Base-by-base conservation (phyloP, 1,140 invertebrate species). In the Hermatobates lingyangjiaoensis region DNA sequence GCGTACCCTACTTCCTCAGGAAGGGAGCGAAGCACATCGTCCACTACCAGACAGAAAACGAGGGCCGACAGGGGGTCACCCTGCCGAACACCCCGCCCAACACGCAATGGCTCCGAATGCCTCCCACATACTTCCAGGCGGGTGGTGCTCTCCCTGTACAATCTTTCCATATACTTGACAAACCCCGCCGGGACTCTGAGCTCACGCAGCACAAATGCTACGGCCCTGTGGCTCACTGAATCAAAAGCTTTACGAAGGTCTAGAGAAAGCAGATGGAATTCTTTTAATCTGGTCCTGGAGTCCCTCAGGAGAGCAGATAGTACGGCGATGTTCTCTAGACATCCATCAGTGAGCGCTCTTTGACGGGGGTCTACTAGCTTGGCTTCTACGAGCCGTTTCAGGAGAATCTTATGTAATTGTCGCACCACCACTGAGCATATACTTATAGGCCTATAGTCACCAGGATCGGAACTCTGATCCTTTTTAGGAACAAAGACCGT, bases 401-500 rank as follows among this genome's bases (percentile, higher is more conserved):
- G 7, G 30, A 34, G 30, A n/a, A 34, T 34, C 7, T n/a, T 7
- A 34, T 34, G 30, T 34, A 34, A n/a, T n/a, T 34, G 30, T n/a
- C 30, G 7, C 7, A 34, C 30, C n/a, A 34, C n/a, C 30, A 34
- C 30, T 10, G 30, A 34, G n/a, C 7, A 10, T 10, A 34, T 34
- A 10, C 7, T 34, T 34, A 34, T 34, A 7, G 30, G 30, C 7
- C 30, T 7, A n/a, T 34, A 34, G 7, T 34, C 30, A 10, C 7
- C 7, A 10, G 30, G 30, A 10, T 34, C 30, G 30, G n/a, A n/a
- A n/a, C n/a, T n/a, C n/a, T n/a, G n/a, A n/a, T n/a, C n/a, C n/a
- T n/a, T n/a, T n/a, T n/a, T 28, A 63, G 64, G 69, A 66, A 64
- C 67, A 75, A 70, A 76, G 69, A 66, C 73, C 74, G 70, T 64